Conservation (phyloP, 64 coral and sea anemone genomes). For the Catalaphyllia jardinei region DNA sequence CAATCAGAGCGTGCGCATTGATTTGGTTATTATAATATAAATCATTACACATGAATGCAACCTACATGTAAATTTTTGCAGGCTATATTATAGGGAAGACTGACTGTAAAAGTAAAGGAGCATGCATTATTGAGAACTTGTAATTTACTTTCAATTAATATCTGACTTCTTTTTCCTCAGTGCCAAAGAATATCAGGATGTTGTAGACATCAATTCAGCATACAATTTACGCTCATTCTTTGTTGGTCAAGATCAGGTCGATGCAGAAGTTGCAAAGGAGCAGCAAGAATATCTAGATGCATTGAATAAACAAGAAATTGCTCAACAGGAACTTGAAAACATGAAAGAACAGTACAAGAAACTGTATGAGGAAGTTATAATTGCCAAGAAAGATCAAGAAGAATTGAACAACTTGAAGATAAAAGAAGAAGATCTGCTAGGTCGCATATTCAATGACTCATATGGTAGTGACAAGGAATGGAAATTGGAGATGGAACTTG, state of each 20-base stretch:
- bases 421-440: slow-evolving; percentile 70
- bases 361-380: slow-evolving; percentile 62
- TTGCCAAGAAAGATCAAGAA: slow-evolving; percentile 51
- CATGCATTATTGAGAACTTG: background rate
- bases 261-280: slow-evolving; percentile 74
- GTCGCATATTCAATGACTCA: slow-evolving; percentile 87
- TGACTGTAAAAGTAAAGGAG: too few relatives aligned
- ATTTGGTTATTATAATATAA: too few relatives aligned
- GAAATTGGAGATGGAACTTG: slow-evolving; percentile 85
- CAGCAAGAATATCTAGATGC: slow-evolving; percentile 88
- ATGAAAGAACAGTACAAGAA: slow-evolving; percentile 78
- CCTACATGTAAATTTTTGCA: too few relatives aligned
- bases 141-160: background rate
- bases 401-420: slow-evolving; percentile 40
- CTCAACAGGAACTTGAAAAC: slow-evolving; percentile 74
- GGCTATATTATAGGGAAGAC: too few relatives aligned
- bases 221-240: slow-evolving; percentile 78
- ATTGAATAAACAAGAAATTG: slow-evolving; percentile 90
- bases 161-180: slow-evolving; percentile 27
- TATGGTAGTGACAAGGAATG: slow-evolving; percentile 93
- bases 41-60: too few relatives aligned
- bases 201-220: slow-evolving; percentile 60
- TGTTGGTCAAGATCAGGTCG: slow-evolving; percentile 61
- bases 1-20: too few relatives aligned
- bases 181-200: slow-evolving; percentile 90